These are phyloP conservation scores for Ptychochromis oligacanthus DNA, from an alignment of 2,113 vertebrate genomes.

Conservation along the genomic window DNA sequence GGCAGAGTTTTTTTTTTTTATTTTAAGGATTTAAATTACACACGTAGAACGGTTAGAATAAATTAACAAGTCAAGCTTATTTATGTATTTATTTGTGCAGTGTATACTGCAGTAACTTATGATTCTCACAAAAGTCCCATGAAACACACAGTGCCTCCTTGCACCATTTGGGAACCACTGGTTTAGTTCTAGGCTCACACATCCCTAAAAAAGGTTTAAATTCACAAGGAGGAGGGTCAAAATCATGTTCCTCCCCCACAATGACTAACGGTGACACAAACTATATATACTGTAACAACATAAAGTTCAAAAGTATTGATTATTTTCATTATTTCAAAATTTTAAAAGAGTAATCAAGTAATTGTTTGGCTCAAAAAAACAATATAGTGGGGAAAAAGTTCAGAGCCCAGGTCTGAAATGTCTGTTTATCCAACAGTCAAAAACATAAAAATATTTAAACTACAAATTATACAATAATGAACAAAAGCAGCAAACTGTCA, in stretches of 20 bases:
- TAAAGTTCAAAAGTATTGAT: background rate
- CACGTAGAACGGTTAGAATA: too few species aligned
- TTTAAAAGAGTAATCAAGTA: slow-evolving; percentile 2
- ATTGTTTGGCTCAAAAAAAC: background rate
- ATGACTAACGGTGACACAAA: background rate
- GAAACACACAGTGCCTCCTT: background rate
- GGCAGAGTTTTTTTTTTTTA: too few species aligned
- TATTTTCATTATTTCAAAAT: background rate
- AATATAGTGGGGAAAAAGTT: background rate
- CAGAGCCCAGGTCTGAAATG: background rate
- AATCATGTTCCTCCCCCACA: background rate
- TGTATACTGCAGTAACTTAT: background rate
- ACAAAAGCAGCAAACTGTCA: background rate
- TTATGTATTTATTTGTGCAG: background rate
- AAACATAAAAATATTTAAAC: background rate
- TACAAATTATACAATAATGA: background rate
- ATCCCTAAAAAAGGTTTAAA: background rate
- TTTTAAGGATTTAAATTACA: too few species aligned
- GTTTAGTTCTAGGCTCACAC: background rate
- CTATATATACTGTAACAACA: background rate
- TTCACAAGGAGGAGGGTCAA: background rate
- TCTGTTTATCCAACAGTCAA: background rate
- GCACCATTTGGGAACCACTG: background rate
- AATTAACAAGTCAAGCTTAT: too few species aligned
- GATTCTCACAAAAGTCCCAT: background rate